A percentile compares a stretch with the other conserved stretches of the same genome.
Conservation (phyloP, 2,888 invertebrate genomes). For the Chymomyza procnemis region DNA sequence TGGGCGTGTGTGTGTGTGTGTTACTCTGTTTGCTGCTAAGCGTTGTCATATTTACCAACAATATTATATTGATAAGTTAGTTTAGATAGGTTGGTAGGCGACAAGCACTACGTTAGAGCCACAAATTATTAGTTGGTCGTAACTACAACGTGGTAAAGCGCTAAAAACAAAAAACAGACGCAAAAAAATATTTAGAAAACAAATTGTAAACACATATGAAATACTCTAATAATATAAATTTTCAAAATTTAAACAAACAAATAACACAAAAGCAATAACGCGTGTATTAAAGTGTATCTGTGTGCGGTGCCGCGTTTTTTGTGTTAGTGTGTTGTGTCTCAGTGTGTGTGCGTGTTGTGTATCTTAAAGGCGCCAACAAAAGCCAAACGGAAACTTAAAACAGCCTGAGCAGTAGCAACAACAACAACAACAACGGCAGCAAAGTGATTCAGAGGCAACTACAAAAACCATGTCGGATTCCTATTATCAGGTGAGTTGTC, state of each 20-base stretch:
- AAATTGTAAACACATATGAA: neutral
- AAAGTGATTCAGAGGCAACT: conserved; percentile 37
- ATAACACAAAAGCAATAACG: conserved; percentile 30
- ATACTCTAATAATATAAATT: neutral
- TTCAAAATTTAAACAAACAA: conserved; percentile 56
- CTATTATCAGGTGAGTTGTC: conserved; percentile 77
- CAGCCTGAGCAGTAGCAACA: conserved; percentile 28
- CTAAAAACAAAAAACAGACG: conserved; percentile 42
- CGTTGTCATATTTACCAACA: neutral
- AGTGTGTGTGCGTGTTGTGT: conserved; percentile 28
- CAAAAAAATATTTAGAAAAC: neutral
- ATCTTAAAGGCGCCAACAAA: conserved; percentile 39
- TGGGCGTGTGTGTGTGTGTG: neutral
- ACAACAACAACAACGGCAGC: conserved; percentile 20
- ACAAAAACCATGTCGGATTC: conserved; percentile 78
- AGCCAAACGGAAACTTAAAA: conserved; percentile 17
- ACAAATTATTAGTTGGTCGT: conserved; percentile 52
- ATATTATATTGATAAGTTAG: neutral
- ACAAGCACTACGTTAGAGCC: conserved; percentile 2
- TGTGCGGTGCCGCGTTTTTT: conserved; percentile 23
- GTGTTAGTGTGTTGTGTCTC: conserved; percentile 22
- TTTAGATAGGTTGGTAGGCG: neutral
- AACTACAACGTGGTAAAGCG: conserved; percentile 53
- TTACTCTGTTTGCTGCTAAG: neutral
- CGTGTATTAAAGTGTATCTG: conserved; percentile 21